phyloP scores from a whole-genome alignment of 2,113 vertebrate species.

The Stegostoma tigrinum region DNA sequence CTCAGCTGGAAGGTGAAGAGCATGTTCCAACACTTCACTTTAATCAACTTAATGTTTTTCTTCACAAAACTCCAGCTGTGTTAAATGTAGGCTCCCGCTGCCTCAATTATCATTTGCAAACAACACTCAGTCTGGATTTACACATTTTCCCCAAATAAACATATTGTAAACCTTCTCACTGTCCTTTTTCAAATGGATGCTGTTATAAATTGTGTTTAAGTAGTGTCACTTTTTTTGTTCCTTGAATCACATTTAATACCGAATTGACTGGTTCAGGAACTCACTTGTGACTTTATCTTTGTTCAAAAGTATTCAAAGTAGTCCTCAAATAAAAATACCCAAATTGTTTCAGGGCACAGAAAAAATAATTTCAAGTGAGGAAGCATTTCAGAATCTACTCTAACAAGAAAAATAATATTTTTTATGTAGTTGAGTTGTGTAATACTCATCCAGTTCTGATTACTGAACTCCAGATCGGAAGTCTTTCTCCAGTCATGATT shows the following conservation, averaged over 20 bases:
- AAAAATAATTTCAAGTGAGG: background rate
- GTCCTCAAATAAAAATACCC: background rate
- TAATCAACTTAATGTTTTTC: conserved; percentile 33
- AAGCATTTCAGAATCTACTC: background rate
- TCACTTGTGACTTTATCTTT: background rate
- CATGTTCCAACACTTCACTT: conserved; percentile 30
- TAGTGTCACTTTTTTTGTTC: background rate
- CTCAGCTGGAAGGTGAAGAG: conserved; percentile 16
- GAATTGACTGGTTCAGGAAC: background rate
- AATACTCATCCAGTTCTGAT: background rate
- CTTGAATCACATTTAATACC: background rate
- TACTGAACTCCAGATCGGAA: background rate
- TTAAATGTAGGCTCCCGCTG: conserved; percentile 14
- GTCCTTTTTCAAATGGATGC: background rate
- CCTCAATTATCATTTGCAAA: conserved; percentile 25
- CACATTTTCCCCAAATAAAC: conserved; percentile 1
- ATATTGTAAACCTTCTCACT: background rate
- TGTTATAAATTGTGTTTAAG: background rate
- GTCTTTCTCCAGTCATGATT: background rate
- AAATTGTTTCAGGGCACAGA: background rate
- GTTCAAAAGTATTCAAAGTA: background rate
- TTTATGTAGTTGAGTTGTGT: too few species aligned
- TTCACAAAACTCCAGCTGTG: conserved; percentile 35
- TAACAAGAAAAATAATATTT: background rate
- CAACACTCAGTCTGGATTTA: background rate